These are phyloP conservation scores for Eurosta solidaginis DNA, from an alignment of 1,140 invertebrate species.

Conservation along the genomic window DNA sequence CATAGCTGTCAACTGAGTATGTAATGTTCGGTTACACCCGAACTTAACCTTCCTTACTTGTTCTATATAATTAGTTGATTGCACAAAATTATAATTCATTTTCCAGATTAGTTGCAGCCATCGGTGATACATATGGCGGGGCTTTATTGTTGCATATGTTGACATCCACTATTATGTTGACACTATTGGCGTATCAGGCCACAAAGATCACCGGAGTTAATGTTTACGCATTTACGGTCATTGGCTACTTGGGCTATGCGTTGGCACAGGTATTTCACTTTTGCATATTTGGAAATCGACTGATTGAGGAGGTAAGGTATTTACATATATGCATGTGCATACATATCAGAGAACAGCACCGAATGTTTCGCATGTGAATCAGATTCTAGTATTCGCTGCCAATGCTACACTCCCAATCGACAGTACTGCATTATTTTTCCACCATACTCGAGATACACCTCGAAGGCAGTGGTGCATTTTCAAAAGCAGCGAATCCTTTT, in stretches of 20 bases:
- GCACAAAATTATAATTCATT: conserved; percentile 25
- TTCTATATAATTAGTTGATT: not conserved
- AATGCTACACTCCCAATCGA: too few relatives aligned
- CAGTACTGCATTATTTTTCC: too few relatives aligned
- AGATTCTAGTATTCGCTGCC: too few relatives aligned
- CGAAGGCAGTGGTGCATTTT: too few relatives aligned
- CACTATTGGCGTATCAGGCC: conserved; percentile 80
- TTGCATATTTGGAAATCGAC: conserved; percentile 81
- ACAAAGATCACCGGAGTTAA: conserved; percentile 79
- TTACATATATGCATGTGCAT: not conserved
- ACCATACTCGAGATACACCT: too few relatives aligned
- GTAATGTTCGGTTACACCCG: not conserved
- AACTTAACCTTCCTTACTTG: not conserved
- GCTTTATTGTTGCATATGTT: conserved; percentile 82
- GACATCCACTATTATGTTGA: conserved; percentile 79
- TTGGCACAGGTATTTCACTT: conserved; percentile 82
- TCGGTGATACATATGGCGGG: conserved; percentile 80
- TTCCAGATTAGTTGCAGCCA: conserved; percentile 72
- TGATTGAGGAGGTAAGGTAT: conserved; percentile 78
- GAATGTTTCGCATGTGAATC: too few relatives aligned
- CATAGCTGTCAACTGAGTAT: too few relatives aligned
- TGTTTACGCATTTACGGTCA: conserved; percentile 73
- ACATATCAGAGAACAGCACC: not conserved
- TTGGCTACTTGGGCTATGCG: conserved; percentile 79
- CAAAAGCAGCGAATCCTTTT: too few relatives aligned